Conservation (phyloP, 2,797 vertebrate species). For the Hippopotamyrus pictus region DNA sequence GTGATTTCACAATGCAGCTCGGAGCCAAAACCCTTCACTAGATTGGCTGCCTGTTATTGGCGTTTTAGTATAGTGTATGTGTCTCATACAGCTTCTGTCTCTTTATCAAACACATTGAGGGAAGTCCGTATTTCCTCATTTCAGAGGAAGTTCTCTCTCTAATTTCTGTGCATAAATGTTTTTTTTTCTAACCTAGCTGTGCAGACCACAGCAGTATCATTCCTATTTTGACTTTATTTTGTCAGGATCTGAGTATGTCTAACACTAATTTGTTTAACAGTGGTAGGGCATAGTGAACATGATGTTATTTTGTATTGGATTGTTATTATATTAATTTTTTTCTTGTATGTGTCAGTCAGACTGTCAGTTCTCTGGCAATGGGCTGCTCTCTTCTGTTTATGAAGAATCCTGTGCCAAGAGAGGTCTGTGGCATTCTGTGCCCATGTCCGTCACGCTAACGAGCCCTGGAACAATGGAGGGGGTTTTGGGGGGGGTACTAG, state of each 20-base stretch:
- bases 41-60: constrained; percentile 40
- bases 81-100: constrained; percentile 38
- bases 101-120: constrained; percentile 29
- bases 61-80: constrained; percentile 29
- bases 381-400: neutral
- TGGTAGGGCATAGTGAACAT: neutral
- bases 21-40: constrained; percentile 41
- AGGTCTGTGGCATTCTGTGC: constrained; percentile 42
- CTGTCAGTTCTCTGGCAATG: constrained; percentile 31
- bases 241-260: neutral
- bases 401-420: constrained; percentile 23
- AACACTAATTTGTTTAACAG: constrained; percentile 13
- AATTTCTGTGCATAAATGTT: constrained; percentile 18
- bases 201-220: neutral
- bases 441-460: constrained; percentile 28
- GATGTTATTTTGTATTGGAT: constrained; percentile 35
- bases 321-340: constrained; percentile 45
- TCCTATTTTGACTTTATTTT: neutral
- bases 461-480: neutral
- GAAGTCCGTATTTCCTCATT: constrained; percentile 43
- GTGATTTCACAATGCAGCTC: constrained; percentile 51
- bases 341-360: constrained; percentile 39
- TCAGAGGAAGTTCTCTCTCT: constrained; percentile 9
- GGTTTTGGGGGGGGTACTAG: neutral
- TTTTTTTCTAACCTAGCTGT: constrained; percentile 15